These are phyloP conservation scores for Acromyrmex heyeri DNA, from an alignment of 1,140 invertebrate genomes.

Conservation along the genomic window DNA sequence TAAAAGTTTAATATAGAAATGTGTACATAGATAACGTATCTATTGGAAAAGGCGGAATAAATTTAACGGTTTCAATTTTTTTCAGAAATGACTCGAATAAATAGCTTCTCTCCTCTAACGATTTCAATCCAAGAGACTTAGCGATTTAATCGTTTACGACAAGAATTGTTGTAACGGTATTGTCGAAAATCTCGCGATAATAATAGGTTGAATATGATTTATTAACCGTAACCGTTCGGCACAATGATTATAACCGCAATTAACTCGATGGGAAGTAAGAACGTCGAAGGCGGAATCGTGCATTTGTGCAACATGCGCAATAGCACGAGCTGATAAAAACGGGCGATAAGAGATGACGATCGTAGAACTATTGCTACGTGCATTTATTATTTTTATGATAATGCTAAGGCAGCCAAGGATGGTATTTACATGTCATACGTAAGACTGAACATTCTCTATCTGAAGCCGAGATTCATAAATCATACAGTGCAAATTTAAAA, in stretches of 20 bases:
- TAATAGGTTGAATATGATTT: constrained; percentile 53
- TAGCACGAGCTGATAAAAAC: constrained; percentile 30
- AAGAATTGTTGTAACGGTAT: constrained; percentile 48
- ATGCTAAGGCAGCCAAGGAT: not conserved
- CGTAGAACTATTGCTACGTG: constrained; percentile 13
- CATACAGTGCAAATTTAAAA: not conserved
- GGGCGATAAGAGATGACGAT: constrained; percentile 30
- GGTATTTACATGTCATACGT: constrained; percentile 9
- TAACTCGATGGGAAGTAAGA: constrained; percentile 38
- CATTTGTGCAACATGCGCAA: constrained; percentile 21
- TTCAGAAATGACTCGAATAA: not conserved
- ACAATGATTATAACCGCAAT: constrained; percentile 47
- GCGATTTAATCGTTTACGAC: constrained; percentile 49
- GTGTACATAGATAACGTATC: not conserved
- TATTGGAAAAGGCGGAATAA: not conserved
- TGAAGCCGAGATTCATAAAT: not conserved
- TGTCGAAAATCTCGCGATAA: constrained; percentile 54
- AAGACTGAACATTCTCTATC: constrained; percentile 22
- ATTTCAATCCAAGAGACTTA: constrained; percentile 35
- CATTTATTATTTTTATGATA: constrained; percentile 41
- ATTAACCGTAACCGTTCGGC: constrained; percentile 38
- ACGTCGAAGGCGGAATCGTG: constrained; percentile 41
- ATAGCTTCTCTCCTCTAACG: not conserved
- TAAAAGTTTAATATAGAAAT: not conserved
- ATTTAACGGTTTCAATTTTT: constrained; percentile 29